Conservation (phyloP, 2,113 vertebrate species). For the Urocynchramus pylzowi region DNA sequence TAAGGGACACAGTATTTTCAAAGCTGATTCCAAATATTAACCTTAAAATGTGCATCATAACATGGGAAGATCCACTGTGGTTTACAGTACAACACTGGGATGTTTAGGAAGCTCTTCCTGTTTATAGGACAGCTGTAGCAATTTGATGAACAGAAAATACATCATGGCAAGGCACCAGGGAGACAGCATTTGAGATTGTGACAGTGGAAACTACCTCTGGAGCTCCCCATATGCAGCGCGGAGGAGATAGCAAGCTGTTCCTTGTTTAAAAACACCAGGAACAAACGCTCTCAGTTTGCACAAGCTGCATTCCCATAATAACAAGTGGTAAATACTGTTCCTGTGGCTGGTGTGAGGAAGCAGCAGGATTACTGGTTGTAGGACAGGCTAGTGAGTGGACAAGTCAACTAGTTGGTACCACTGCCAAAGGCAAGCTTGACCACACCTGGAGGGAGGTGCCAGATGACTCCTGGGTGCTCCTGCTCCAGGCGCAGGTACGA, state of each 20-base stretch:
- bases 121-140: conserved; percentile 43
- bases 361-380: background rate
- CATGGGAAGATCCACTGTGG: background rate
- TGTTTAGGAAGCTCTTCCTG: conserved; percentile 18
- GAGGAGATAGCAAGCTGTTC: conserved; percentile 41
- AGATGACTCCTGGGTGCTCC: background rate
- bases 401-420: background rate
- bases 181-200: conserved; percentile 26
- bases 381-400: background rate
- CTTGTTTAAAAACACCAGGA: conserved; percentile 36
- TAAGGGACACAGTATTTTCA: conserved; percentile 32
- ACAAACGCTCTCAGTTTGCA: background rate
- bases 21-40: conserved; percentile 40
- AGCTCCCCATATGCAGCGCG: conserved; percentile 6
- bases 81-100: conserved; percentile 6
- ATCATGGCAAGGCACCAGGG: conserved; percentile 23
- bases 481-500: background rate
- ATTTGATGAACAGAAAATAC: conserved; percentile 34
- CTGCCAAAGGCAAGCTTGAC: background rate
- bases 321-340: background rate
- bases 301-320: conserved; percentile 14
- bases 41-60: conserved; percentile 5
- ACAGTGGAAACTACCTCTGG: conserved; percentile 55
- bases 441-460: background rate
- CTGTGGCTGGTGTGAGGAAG: background rate